Base-by-base conservation (phyloP, 2,113 vertebrate species). In the Penelope pileata region DNA sequence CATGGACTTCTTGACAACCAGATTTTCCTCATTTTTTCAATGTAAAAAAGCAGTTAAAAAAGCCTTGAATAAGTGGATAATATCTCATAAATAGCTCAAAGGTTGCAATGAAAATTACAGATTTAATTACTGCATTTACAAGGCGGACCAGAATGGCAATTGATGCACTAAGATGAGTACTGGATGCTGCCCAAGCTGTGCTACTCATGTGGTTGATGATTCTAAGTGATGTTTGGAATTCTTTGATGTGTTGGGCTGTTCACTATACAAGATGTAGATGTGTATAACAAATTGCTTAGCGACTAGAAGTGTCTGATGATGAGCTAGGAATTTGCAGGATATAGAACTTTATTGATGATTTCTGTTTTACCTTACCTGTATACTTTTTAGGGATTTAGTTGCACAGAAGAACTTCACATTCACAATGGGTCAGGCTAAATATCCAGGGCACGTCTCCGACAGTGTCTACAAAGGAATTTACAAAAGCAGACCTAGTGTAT, bases 51-150 rank as follows among this genome's bases (percentile, higher is more conserved):
- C 53, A 93, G 79, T 85, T 91, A 69, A 86, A 86, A 73, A 67
- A 72, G 87, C 86, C 62, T 40, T 87, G 84, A 92, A 82, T 77
- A 93, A 76, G 47, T 53, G 84, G 69, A n/a, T 76, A 17, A 1
- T 43, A 53, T 47, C 76, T 78, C 47, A 64, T 79, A 83, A 92
- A 58, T 34, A 60, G 51, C 93, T 94, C 89, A 89, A 93, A 91
- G 67, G 53, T 75, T 87, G 84, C 50, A 62, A 4, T 76, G 86
- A 83, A 91, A 91, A 87, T 87, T 79, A 6, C 53, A 72, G 45
- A 68, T 92, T 64, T 89, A 94, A 73, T n/a, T 76, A 12, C 74
- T 89, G 34, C 47, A 19, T 30, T 11, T 77, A 14, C 54, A 54
- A 6, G 11, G 1, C 36, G 86, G 58, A 68, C 77, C 53, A 48